Evolutionary conservation across 2,113 vertebrate genomes (phyloP), one percentile per base, ranked within the genome.

Genomic region (Petrocephalus zakoni): DNA sequence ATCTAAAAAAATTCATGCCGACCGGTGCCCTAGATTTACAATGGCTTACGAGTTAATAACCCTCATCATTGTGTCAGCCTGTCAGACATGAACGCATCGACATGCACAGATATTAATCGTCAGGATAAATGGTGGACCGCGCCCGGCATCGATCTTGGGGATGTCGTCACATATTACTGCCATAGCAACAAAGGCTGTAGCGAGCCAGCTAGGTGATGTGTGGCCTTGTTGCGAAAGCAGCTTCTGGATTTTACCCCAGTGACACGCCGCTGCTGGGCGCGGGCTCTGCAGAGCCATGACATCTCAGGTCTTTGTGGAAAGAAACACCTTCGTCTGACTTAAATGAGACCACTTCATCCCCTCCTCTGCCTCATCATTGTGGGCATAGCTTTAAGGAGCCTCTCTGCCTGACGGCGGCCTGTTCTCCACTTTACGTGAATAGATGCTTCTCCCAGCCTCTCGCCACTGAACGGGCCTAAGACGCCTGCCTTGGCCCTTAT

Each of bases 211-310:
- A 85, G 83, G 51, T 58, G 51, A 88, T 84, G 22, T 55, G 88
- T 47, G 49, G 25, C 68, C 51, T 53, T 78, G 49, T 42, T 47
- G 53, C 78, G 61, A 72, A 72, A 88, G 55, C 55, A 78, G 75
- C 55, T 83, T 88, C 61, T 84, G 82, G 53, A 88, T 46, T 83
- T 88, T 49, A 84, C 55, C 13, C 78, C 87, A 10, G 34, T n/a
- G 15, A 42, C 25, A 52, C 46, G 75, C 64, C 8, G n/a, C 64
- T 49, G 42, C 29, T 46, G 86, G 22, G 21, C 25, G 37, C 8
- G 17, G n/a, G 37, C 13, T 25, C 22, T 29, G 86, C 46, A 15
- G 49, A 2, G 11, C n/a, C 5, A 4, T 68, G 46, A 51, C 58
- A 37, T 87, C 47, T 75, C 21, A 52, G 61, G 68, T 1, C 47